Evolutionary conservation across 2,797 vertebrate genomes (phyloP), one percentile per base, ranked within the genome.

Genomic region (Pipistrellus kuhlii): DNA sequence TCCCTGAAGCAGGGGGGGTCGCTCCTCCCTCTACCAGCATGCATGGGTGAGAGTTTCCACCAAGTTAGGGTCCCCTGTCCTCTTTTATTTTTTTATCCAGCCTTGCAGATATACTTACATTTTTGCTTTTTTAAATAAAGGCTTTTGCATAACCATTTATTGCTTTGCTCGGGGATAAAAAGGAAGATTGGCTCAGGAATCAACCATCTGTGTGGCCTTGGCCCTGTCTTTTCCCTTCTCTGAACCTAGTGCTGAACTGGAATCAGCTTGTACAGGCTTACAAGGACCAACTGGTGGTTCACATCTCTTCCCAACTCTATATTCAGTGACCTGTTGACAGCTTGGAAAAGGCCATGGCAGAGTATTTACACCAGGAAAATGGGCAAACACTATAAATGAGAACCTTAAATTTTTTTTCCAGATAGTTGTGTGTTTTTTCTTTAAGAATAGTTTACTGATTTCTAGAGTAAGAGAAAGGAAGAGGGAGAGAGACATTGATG

Each of bases 1-100:
- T 20, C 51, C 20, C 1, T 11, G 11, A 10, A 57, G 68, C 32
- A 14, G 35, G 10, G 2, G 3, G 15, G 13, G 1, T 2, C 1
- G 2, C 14, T 62, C 23, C 20, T 32, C 30, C 11, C 21, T 20
- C 12, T 53, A 38, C 27, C 21, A 59, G 17, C 3, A 17, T 5
- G 12, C 1, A 17, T 4, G 9, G 48, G n/a, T 77, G 23, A 32
- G 11, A 23, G 8, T 68, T n/a, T 75, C 32, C 51, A 66, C 25
- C 35, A n/a, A 64, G 57, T 14, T 53, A 62, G 21, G 66, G 18
- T 30, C 11, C 10, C 57, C 20, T 68, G n/a, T 35, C 5, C 25
- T 6, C 69, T 38, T 72, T 44, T 44, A 44, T 44, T 85, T 6
- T 57, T 48, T 44, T 53, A 30, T 66, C 27, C 30, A 85, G 6